A percentile compares a stretch with the other conserved stretches of the same genome.
Evolutionary conservation across 1,140 invertebrate genomes (phyloP).

Genomic region (Bombus impatiens): DNA sequence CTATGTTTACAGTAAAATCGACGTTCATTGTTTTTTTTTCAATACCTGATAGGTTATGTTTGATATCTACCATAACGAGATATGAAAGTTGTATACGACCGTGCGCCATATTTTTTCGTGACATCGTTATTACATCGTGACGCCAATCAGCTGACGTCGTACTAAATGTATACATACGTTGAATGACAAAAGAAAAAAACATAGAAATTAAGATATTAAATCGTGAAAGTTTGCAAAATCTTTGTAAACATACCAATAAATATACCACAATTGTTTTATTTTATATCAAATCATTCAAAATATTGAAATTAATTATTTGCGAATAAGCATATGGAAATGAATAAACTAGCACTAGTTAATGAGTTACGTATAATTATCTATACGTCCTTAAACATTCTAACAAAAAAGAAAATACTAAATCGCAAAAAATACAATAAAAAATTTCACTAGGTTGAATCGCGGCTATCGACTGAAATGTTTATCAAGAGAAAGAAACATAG

Average conservation of each 20-base stretch:
- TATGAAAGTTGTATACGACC: too few species aligned
- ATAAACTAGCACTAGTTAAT: neutral
- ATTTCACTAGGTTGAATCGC: neutral
- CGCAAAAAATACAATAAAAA: neutral
- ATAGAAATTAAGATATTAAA: neutral
- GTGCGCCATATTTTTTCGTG: neutral
- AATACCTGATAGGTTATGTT: constrained; percentile 30
- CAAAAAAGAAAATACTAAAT: neutral
- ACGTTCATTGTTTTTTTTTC: neutral
- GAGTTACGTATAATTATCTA: too few species aligned
- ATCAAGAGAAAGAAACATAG: neutral
- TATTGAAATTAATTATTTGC: neutral
- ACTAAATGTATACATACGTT: neutral
- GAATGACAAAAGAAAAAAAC: neutral
- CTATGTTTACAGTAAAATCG: neutral
- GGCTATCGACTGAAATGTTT: neutral
- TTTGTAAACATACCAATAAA: neutral
- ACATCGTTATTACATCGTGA: constrained; percentile 8
- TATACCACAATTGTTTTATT: neutral
- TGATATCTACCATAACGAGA: neutral
- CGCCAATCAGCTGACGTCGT: constrained; percentile 13
- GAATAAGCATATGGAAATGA: neutral
- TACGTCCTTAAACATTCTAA: neutral
- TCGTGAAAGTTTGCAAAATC: neutral
- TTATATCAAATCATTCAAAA: neutral